A percentile compares a stretch with the other conserved stretches of the same genome.
These are phyloP conservation scores for Nasonia vitripennis DNA, from an alignment of 1,140 invertebrate species.

Conservation along the genomic window DNA sequence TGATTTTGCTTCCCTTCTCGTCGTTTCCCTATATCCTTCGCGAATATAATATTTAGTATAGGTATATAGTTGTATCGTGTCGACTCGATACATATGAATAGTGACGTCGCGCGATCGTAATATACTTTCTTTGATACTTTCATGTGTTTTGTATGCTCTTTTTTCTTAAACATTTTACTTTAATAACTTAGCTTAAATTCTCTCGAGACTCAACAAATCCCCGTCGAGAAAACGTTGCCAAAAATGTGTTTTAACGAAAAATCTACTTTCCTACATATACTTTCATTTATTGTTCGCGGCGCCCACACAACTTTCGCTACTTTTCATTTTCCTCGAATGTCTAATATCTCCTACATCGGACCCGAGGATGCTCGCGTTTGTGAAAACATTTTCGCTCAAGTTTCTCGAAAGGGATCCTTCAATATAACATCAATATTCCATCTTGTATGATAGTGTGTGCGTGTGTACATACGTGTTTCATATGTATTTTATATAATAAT, in stretches of 20 bases:
- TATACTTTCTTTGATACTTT: conserved; percentile 69
- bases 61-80: conserved; percentile 14
- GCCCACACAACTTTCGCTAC: neutral
- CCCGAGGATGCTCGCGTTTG: neutral
- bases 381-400: conserved; percentile 5
- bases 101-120: conserved; percentile 39
- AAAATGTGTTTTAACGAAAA: conserved; percentile 29
- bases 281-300: neutral
- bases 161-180: conserved; percentile 48
- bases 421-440: neutral
- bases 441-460: conserved; percentile 10
- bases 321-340: too few species aligned
- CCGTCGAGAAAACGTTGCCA: conserved; percentile 5
- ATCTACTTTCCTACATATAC: neutral
- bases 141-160: conserved; percentile 59
- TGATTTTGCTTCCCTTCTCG: neutral
- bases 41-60: neutral
- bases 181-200: conserved; percentile 37
- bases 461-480: neutral
- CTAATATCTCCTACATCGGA: too few species aligned
- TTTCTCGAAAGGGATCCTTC: conserved; percentile 22
- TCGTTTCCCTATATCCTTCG: neutral
- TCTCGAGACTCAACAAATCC: neutral
- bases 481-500: neutral
- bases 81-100: conserved; percentile 52